These are phyloP conservation scores for Lepidurus arcticus DNA, from an alignment of 1,140 invertebrate species.

Conservation along the genomic window DNA sequence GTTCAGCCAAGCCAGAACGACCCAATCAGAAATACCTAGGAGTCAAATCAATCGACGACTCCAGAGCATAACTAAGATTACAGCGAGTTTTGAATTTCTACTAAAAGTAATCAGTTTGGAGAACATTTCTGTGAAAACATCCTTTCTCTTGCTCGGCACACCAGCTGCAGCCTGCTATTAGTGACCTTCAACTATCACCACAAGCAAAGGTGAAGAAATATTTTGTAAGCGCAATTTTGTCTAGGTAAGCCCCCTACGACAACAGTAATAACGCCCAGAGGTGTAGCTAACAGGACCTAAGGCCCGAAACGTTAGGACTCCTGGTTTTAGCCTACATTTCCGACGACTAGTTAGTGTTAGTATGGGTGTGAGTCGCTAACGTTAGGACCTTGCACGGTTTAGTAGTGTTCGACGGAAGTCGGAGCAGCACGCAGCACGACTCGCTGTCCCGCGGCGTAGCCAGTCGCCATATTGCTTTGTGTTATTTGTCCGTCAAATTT, in stretches of 20 bases:
- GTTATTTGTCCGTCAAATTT: not conserved
- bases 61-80: too few relatives aligned
- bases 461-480: not conserved
- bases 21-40: too few relatives aligned
- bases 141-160: too few relatives aligned
- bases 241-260: not conserved
- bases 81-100: too few relatives aligned
- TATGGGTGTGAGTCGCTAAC: slow-evolving; percentile 6
- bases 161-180: too few relatives aligned
- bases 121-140: too few relatives aligned
- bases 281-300: not conserved
- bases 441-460: not conserved
- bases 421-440: not conserved
- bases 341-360: not conserved
- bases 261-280: not conserved
- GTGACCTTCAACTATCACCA: too few relatives aligned
- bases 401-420: slow-evolving; percentile 14
- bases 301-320: not conserved
- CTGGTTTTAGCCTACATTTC: not conserved
- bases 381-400: not conserved
- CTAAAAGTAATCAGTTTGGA: too few relatives aligned
- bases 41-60: too few relatives aligned
- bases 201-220: too few relatives aligned
- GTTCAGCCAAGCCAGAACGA: too few relatives aligned
- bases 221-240: too few relatives aligned